A percentile compares a stretch with the other conserved stretches of the same genome.
These are phyloP conservation scores for Sebastes cheni DNA, from an alignment of 2,797 vertebrate genomes.

Conservation along the genomic window DNA sequence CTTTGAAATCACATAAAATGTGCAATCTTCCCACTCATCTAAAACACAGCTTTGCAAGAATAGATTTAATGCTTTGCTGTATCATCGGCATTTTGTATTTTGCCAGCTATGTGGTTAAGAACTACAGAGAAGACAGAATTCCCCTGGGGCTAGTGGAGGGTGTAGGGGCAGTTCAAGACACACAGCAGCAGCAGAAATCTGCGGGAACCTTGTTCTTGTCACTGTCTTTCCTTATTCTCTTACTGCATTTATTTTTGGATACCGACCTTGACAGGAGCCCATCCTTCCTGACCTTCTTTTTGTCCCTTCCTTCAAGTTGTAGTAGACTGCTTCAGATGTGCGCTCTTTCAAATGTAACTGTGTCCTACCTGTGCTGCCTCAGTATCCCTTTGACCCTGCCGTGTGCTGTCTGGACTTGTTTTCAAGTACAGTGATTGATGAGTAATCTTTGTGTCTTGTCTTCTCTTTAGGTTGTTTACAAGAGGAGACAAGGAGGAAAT, in stretches of 20 bases:
- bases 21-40: slow-evolving; percentile 24
- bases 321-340: slow-evolving; percentile 4
- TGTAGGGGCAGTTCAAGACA: slow-evolving; percentile 25
- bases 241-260: slow-evolving; percentile 69
- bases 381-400: slow-evolving; percentile 26
- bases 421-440: slow-evolving; percentile 43
- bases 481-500: slow-evolving; percentile 50
- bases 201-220: slow-evolving; percentile 43
- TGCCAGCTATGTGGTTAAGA: slow-evolving; percentile 28
- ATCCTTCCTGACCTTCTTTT: slow-evolving; percentile 51
- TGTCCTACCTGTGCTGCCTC: slow-evolving; percentile 5
- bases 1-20: slow-evolving; percentile 33
- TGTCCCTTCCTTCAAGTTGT: slow-evolving; percentile 19
- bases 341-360: background rate
- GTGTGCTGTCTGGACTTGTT: slow-evolving; percentile 51
- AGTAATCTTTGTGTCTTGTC: slow-evolving; percentile 53
- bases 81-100: slow-evolving; percentile 46
- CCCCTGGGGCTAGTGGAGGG: slow-evolving; percentile 20
- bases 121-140: slow-evolving; percentile 36
- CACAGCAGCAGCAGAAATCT: slow-evolving; percentile 28
- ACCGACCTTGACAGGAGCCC: slow-evolving; percentile 55
- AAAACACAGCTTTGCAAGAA: slow-evolving; percentile 54
- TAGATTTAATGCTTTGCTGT: slow-evolving; percentile 61
- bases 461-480: slow-evolving; percentile 67
- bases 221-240: slow-evolving; percentile 35